Conservation (phyloP, 2,888 invertebrate genomes). For the Galerucella pusilla region DNA sequence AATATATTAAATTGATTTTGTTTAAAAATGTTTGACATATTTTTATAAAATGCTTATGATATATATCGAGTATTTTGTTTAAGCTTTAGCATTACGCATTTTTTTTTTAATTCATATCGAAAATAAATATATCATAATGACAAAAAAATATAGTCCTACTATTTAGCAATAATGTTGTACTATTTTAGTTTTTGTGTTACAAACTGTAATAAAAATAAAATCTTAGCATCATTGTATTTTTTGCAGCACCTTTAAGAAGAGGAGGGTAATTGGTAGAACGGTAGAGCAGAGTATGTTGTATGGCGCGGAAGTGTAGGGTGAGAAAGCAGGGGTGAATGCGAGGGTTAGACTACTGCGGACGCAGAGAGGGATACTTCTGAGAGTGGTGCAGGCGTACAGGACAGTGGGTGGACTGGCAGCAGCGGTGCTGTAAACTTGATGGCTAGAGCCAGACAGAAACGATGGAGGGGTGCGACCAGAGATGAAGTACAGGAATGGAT, state of each 20-base stretch:
- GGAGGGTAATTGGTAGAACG: too few relatives aligned
- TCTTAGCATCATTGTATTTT: neutral
- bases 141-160: neutral
- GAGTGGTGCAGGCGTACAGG: too few relatives aligned
- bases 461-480: too few relatives aligned
- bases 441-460: too few relatives aligned
- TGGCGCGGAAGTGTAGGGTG: too few relatives aligned
- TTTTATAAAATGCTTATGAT: constrained; percentile 3
- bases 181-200: neutral
- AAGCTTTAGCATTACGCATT: neutral
- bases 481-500: too few relatives aligned
- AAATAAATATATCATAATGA: neutral
- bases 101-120: neutral
- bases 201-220: neutral
- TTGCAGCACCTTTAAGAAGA: neutral
- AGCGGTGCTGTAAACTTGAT: too few relatives aligned
- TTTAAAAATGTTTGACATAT: constrained; percentile 6
- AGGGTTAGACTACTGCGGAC: too few relatives aligned
- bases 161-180: constrained; percentile 2
- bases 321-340: too few relatives aligned
- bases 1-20: neutral
- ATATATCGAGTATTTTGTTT: neutral
- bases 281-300: too few relatives aligned
- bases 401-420: too few relatives aligned
- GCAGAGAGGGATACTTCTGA: too few relatives aligned